phyloP scores from a whole-genome alignment of 1,140 invertebrate species.

The Thrips palmi region DNA sequence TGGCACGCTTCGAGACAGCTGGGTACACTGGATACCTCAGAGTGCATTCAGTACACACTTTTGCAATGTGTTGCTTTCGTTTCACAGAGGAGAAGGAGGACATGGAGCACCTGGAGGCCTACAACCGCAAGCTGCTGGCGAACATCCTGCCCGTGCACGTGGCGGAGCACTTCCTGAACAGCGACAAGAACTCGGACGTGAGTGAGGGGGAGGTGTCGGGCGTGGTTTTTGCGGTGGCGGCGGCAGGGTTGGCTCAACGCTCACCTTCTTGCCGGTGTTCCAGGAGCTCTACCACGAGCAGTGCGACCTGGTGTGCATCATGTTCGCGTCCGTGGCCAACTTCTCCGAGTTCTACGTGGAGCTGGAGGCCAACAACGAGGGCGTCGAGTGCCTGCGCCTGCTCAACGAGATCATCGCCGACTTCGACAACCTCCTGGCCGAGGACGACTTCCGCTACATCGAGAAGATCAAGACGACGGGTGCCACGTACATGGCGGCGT shows the following conservation, averaged over 20 bases:
- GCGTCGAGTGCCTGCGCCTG: constrained; percentile 81
- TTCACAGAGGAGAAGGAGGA: constrained; percentile 77
- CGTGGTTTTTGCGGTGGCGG: constrained; percentile 3
- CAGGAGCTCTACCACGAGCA: constrained; percentile 91
- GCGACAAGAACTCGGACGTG: constrained; percentile 61
- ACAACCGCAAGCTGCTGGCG: constrained; percentile 78
- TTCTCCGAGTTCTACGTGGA: constrained; percentile 96
- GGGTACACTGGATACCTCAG: no score
- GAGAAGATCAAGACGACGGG: constrained; percentile 97
- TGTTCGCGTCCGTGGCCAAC: constrained; percentile 92
- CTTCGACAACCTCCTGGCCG: constrained; percentile 79
- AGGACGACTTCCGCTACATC: constrained; percentile 73
- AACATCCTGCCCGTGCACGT: constrained; percentile 92
- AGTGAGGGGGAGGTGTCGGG: no score
- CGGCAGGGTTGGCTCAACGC: neutral
- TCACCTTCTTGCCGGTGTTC: constrained; percentile 14
- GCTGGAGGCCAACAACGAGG: constrained; percentile 84
- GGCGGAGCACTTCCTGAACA: constrained; percentile 78
- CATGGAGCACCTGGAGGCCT: constrained; percentile 84
- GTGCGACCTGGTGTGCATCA: constrained; percentile 84
- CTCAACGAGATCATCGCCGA: constrained; percentile 95
- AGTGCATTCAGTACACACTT: constrained; percentile 5
- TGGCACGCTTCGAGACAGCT: no score
- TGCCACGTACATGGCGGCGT: constrained; percentile 92
- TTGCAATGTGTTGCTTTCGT: constrained; percentile 6